A percentile compares a stretch with the other conserved stretches of the same genome.
Conservation (phyloP, 2,797 vertebrate species). For the Peromyscus eremicus region DNA sequence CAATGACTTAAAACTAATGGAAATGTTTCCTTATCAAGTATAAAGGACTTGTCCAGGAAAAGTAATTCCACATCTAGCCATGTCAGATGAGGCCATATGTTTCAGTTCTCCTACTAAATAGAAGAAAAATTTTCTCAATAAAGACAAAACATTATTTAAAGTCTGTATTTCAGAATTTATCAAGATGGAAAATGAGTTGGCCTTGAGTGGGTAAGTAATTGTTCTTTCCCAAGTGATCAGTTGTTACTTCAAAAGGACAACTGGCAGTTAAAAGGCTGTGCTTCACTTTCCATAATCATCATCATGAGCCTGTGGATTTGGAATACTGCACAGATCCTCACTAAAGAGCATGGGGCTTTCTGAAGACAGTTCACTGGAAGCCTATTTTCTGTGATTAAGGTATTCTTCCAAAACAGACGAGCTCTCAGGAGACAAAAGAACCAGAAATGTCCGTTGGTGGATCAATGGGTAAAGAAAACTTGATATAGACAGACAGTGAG, state of each 20-base stretch:
- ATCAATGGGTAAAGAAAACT: background rate
- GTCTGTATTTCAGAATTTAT: background rate
- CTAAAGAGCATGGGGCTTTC: background rate
- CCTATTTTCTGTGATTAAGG: background rate
- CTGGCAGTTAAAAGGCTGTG: background rate
- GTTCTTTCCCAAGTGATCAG: background rate
- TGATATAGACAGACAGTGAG: background rate
- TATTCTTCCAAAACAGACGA: background rate
- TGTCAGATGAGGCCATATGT: constrained; percentile 3
- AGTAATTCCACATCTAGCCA: background rate
- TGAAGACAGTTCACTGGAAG: background rate
- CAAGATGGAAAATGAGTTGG: background rate
- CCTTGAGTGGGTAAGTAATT: background rate
- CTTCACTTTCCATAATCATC: background rate
- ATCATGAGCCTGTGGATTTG: background rate
- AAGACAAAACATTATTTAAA: background rate
- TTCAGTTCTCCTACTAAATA: constrained; percentile 1
- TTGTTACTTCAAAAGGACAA: background rate
- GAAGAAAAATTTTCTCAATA: background rate
- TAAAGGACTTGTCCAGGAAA: constrained; percentile 23
- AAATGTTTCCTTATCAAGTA: background rate
- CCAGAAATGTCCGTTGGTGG: background rate
- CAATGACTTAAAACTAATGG: background rate
- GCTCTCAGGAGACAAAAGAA: background rate
- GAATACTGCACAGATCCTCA: background rate